Percentiles rank a stretch among this genome's conserved stretches.
phyloP scores from a whole-genome alignment of 2,113 vertebrate species.

The Hippocampus guttulatus region DNA sequence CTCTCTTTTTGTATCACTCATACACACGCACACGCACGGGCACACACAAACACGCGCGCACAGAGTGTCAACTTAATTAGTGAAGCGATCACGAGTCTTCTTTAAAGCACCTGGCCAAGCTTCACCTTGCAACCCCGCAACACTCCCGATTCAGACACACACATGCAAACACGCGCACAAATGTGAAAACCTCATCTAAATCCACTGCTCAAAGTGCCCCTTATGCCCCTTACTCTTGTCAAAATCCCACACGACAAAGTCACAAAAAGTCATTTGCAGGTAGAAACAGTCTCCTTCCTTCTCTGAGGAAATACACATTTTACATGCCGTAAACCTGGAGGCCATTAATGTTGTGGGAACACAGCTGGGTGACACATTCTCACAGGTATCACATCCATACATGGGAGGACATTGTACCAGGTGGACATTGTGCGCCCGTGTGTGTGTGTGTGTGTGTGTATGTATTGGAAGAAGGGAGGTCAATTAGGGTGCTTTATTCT shows the following conservation, averaged over 20 bases:
- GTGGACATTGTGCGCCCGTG: not conserved
- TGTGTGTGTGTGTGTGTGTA: slow-evolving; percentile 8
- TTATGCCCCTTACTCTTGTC: not conserved
- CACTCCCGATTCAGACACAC: not conserved
- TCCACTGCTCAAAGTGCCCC: not conserved
- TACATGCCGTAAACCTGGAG: not conserved
- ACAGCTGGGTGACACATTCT: not conserved
- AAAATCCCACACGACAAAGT: not conserved
- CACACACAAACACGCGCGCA: slow-evolving; percentile 47
- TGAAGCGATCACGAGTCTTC: slow-evolving; percentile 53
- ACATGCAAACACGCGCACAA: slow-evolving; percentile 20
- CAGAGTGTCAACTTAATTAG: slow-evolving; percentile 71
- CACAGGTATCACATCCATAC: not conserved
- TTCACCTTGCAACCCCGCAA: slow-evolving; percentile 3
- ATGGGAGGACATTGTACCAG: not conserved
- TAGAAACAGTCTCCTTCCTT: not conserved
- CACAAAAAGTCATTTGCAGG: not conserved
- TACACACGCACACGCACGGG: slow-evolving; percentile 22
- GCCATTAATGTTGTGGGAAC: not conserved
- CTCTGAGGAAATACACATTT: slow-evolving; percentile 8
- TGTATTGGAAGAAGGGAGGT: not conserved
- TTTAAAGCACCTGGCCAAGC: slow-evolving; percentile 70
- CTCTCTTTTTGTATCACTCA: not conserved
- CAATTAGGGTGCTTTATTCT: too few species aligned
- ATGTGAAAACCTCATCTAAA: not conserved